Evolutionary conservation across 2,797 vertebrate species (phyloP).

Genomic region (Arvicola amphibius): DNA sequence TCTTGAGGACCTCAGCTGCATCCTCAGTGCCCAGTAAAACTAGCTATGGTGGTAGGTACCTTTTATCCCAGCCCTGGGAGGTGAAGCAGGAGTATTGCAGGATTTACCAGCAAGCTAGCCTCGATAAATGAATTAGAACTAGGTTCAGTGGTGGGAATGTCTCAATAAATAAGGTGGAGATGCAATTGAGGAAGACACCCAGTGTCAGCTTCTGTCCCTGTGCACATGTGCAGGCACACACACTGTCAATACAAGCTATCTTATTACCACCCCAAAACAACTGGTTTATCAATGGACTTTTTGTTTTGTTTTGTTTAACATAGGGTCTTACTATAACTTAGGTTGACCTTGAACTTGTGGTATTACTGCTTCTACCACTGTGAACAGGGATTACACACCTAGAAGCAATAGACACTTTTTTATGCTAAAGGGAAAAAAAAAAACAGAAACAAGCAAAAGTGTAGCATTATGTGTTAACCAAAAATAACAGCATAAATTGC

Average conservation of each 20-base stretch:
- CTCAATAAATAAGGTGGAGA: neutral
- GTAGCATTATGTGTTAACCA: neutral
- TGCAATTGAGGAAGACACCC: neutral
- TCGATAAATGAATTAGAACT: neutral
- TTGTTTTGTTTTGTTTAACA: neutral
- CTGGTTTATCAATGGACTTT: neutral
- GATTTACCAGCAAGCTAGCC: neutral
- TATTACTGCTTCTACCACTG: neutral
- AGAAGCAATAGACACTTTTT: neutral
- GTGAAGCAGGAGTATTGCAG: no score
- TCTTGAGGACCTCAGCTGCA: neutral
- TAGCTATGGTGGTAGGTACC: neutral
- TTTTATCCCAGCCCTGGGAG: neutral
- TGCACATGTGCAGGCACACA: neutral
- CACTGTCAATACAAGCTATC: neutral
- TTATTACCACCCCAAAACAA: neutral
- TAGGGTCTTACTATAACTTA: neutral
- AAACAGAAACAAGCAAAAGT: neutral
- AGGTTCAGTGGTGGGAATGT: neutral
- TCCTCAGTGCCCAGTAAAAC: neutral
- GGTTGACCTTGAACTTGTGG: neutral
- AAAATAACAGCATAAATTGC: constrained; percentile 32
- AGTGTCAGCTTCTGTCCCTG: neutral
- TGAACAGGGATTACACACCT: neutral
- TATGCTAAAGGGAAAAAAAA: constrained; percentile 12